phyloP scores from a whole-genome alignment of 2,888 invertebrate genomes.

The Halocaridina rubra region DNA sequence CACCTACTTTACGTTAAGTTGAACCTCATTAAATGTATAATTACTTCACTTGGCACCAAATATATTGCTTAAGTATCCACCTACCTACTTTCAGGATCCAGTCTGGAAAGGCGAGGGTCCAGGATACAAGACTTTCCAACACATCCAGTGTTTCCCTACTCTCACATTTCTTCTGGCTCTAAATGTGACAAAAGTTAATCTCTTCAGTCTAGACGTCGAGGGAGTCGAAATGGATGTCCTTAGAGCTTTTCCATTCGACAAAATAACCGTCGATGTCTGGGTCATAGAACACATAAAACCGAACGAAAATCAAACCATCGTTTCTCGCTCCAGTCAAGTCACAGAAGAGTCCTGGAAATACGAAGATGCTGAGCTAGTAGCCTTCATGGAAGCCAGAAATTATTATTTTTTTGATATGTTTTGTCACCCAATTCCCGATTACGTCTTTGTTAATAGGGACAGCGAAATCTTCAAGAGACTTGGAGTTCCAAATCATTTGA shows the following conservation, averaged over 20 bases:
- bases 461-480: conserved; percentile 33
- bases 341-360: background rate
- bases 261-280: conserved; percentile 56
- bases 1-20: too few relatives aligned
- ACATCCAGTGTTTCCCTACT: conserved; percentile 48
- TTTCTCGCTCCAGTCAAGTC: background rate
- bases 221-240: conserved; percentile 46
- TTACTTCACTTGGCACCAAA: too few relatives aligned
- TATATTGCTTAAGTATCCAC: too few relatives aligned
- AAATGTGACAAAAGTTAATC: conserved; percentile 41
- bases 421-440: conserved; percentile 48
- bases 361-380: conserved; percentile 43
- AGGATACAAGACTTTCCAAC: conserved; percentile 42
- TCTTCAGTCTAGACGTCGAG: conserved; percentile 62
- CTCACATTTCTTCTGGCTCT: conserved; percentile 44
- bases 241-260: conserved; percentile 49
- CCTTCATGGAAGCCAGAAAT: conserved; percentile 51
- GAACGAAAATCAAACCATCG: background rate
- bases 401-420: conserved; percentile 58
- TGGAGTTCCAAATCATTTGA: conserved; percentile 23
- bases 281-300: conserved; percentile 43
- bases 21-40: too few relatives aligned
- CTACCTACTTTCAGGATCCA: background rate
- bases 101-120: background rate
- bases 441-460: conserved; percentile 47